Base-by-base conservation (phyloP, 1,140 invertebrate species). In the Orius laevigatus region DNA sequence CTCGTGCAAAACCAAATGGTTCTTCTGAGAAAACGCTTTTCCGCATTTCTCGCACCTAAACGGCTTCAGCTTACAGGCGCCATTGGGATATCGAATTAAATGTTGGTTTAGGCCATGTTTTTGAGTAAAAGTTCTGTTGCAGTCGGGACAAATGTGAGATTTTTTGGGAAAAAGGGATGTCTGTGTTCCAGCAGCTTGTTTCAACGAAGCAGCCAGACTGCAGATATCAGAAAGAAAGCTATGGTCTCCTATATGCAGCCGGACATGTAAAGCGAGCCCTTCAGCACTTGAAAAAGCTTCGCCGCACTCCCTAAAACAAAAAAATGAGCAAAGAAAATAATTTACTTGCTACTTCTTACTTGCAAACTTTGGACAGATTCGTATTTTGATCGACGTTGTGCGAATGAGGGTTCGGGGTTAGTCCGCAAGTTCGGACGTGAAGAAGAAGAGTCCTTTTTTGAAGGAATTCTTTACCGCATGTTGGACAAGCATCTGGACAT, bases 21-120 rank as follows among this genome's bases (percentile, higher is more conserved):
- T 84, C 64, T 84, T 84, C 61, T 85, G 82, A 67, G 83, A 84
- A 72, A 89, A 89, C 12, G 81, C 81, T 62, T 87, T 88, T 38
- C 81, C 82, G 60, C 86, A 89, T 55, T 83, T 80, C 51, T 78
- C 74, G 58, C 84, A 87, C 8, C 81, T 78, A 60, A 79, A 87
- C 51, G 79, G 85, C 62, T 81, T 72, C 51, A 83, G 68, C 38
- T 82, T 81, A 59, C 82, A 84, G 48, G 77, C 78, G n/a, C 80
- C 81, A 50, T 83, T 79, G 6, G 79, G 78, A 59, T 84, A 79
- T 46, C 81, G 65, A 34, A 20, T 16, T 1, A 44, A 19, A 62
- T 86, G 83, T 53, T 84, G 80, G 46, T 80, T 72, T 11, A 86
- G 59, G 2, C 83, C 82, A 51, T 85, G 82, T 57, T 83, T 83